Conservation (phyloP, 2,888 invertebrate species). For the Mythimna impura region DNA sequence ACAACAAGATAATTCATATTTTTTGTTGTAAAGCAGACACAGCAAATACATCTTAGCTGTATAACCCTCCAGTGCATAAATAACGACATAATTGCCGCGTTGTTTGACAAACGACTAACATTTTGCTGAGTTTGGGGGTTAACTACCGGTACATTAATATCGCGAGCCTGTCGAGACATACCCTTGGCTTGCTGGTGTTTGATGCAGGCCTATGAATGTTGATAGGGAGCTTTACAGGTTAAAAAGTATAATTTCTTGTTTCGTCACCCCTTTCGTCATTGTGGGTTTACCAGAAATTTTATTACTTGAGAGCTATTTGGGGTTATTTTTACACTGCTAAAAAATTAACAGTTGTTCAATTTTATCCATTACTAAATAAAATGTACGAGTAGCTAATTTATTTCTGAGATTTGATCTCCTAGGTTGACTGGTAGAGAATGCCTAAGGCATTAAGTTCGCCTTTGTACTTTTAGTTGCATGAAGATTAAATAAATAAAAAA, state of each 20-base stretch:
- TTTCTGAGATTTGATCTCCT: too few species aligned
- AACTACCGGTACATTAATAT: slow-evolving; percentile 65
- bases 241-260: slow-evolving; percentile 42
- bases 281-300: slow-evolving; percentile 5
- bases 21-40: slow-evolving; percentile 53
- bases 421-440: too few species aligned
- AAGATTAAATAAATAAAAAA: too few species aligned
- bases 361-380: not conserved
- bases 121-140: slow-evolving; percentile 77
- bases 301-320: not conserved
- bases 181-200: slow-evolving; percentile 48
- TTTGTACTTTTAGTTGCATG: too few species aligned
- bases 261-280: slow-evolving; percentile 24
- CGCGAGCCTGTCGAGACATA: slow-evolving; percentile 53
- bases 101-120: slow-evolving; percentile 85
- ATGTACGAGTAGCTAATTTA: not conserved
- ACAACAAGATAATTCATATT: slow-evolving; percentile 36
- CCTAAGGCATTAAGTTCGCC: too few species aligned
- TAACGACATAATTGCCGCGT: slow-evolving; percentile 86
- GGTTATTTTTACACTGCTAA: not conserved
- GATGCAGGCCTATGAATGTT: slow-evolving; percentile 49
- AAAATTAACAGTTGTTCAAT: not conserved
- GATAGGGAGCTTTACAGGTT: slow-evolving; percentile 41
- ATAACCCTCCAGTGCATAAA: slow-evolving; percentile 81
- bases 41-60: slow-evolving; percentile 76